Evolutionary conservation across 2,113 vertebrate species (phyloP), one percentile per base, ranked within the genome.

Genomic region (Catharus fuscescens): DNA sequence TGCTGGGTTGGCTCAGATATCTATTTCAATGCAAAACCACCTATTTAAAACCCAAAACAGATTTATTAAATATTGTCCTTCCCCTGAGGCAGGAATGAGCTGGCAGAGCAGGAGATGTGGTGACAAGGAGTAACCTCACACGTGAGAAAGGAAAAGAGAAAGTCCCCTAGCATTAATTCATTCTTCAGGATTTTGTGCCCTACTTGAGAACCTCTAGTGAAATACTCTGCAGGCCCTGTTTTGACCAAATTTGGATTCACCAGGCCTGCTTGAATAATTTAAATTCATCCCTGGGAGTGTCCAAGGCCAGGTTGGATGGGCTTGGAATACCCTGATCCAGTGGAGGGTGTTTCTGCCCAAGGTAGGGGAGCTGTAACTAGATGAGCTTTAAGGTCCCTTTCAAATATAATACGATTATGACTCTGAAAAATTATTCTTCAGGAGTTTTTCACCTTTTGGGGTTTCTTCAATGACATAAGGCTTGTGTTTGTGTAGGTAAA

Each of bases 31-130:
- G 64, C 29, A 82, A 96, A 94, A 83, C 48, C 82, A 83, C 79
- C 28, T 56, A 18, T 92, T 95, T 92, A 83, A 96, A 96, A 95
- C 82, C 81, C 76, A 56, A 84, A 96, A 40, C 76, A 94, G 76
- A 94, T 88, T 86, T 71, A 86, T 89, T 93, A 88, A 92, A 93
- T 86, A 86, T 77, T 61, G 24, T 64, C 76, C 88, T 96, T 94
- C 56, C 82, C 72, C 53, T 21, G 48, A 86, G 73, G 83, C 77
- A 80, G 66, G 45, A 95, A 71, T 31, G 53, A 92, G 32, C 80
- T 59, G 79, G 56, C 67, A 81, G 65, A 91, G 67, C 56, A 77
- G 62, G 85, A 94, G n/a, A 71, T 1, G 0, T 40, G 67, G 56
- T 0, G 2, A 74, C 0, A 0, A 90, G 61, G 67, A 92, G 59